A percentile compares a stretch with the other conserved stretches of the same genome.
These are phyloP conservation scores for Myripristis murdjan DNA, from an alignment of 2,797 vertebrate genomes.

Conservation along the genomic window DNA sequence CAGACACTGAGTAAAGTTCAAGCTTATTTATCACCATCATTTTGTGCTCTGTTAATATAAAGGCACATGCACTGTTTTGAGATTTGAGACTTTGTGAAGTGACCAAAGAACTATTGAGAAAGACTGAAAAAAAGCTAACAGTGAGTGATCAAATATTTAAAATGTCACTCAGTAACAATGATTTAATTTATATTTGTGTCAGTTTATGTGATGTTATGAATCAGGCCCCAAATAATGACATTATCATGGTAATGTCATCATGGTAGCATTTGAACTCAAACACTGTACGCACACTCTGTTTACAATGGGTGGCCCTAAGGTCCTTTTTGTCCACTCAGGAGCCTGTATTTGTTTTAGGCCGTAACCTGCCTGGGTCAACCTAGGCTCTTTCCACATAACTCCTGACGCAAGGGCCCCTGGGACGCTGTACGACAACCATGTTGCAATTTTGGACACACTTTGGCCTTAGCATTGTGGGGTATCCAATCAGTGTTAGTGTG, in stretches of 20 bases:
- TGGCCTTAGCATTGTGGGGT: slow-evolving; percentile 9
- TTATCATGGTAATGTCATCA: no score
- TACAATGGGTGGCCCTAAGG: slow-evolving; percentile 46
- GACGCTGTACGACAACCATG: slow-evolving; percentile 19
- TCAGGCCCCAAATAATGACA: not conserved
- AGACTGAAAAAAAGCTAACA: not conserved
- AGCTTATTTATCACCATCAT: not conserved
- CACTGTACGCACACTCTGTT: slow-evolving; percentile 11
- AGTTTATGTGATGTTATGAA: not conserved
- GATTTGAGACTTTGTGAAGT: no score
- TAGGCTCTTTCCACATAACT: slow-evolving; percentile 30
- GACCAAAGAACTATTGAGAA: no score
- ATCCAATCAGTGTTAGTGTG: slow-evolving; percentile 3
- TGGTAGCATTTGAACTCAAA: not conserved
- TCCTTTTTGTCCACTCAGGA: slow-evolving; percentile 37
- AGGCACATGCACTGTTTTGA: no score
- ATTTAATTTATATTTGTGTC: not conserved
- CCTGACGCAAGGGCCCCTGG: slow-evolving; percentile 35
- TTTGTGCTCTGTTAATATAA: not conserved
- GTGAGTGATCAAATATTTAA: not conserved
- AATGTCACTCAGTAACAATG: not conserved
- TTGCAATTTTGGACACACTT: slow-evolving; percentile 8
- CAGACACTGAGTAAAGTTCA: not conserved
- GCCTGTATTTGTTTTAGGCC: slow-evolving; percentile 56
- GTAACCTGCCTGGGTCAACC: slow-evolving; percentile 22